Base-by-base conservation (phyloP, 2,797 vertebrate species). In the Helicolenus hilgendorfi region DNA sequence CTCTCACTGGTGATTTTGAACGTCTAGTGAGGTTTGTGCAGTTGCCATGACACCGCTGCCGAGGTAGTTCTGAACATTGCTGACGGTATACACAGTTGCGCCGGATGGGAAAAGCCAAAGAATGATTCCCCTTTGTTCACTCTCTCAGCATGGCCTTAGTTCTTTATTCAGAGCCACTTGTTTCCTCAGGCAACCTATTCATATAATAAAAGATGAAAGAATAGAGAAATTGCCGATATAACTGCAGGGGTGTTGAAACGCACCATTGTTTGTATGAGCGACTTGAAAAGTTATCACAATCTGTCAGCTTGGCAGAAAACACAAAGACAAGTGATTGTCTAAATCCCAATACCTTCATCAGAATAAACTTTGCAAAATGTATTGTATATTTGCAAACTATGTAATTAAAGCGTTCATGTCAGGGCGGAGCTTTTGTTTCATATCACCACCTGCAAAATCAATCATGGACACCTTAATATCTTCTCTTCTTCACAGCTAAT, bases 1-100 rank as follows among this genome's bases (percentile, higher is more conserved):
- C 56, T 73, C 33, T 77, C 41, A 78, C 53, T 74, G 72, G 38
- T 63, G 72, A 76, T 81, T 85, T 82, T 76, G 35, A 72, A 76
- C n/a, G 15, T 83, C 69, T 87, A 81, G 36, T 71, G 36, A 79
- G 78, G 69, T 89, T 77, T 84, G 27, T 92, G 73, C 85, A 63
- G 91, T 95, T 95, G 55, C 91, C 90, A 94, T 92, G 91, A 87
- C 84, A 84, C 62, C 55, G 31, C 55, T 81, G 80, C 53, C 22
- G 9, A 84, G 64, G 65, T 67, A 64, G 38, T 64, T 79, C 45
- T 13, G 4, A 64, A 77, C 67, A 72, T 29, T 77, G 71, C 73
- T 67, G 73, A 77, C 13, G 1, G 31, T 79, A 58, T 85, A 58
- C 27, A 69, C 60, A 69, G 20, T 72, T 1, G 7, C 2, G 8